A percentile compares a stretch with the other conserved stretches of the same genome.
Conservation (phyloP, 1,140 invertebrate genomes). For the Cepaea nemoralis region DNA sequence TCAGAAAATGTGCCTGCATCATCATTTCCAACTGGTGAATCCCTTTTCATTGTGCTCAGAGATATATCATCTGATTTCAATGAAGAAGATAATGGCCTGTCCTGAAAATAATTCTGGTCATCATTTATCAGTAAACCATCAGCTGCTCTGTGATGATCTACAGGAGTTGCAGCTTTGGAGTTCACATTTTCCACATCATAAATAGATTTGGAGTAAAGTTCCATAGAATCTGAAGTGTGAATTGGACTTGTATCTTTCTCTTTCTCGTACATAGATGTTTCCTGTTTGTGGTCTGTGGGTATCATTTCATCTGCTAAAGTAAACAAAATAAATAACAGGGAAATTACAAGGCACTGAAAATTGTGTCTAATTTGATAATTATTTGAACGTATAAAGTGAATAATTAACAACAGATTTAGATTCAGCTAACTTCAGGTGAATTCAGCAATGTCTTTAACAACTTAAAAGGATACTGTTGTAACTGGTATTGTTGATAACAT, state of each 20-base stretch:
- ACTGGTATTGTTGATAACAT: too few species aligned
- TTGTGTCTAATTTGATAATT: too few species aligned
- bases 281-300: neutral
- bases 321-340: neutral
- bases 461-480: too few species aligned
- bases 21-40: constrained; percentile 30
- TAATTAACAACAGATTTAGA: too few species aligned
- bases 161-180: neutral
- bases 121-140: neutral
- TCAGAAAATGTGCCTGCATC: constrained; percentile 14
- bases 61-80: neutral
- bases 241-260: neutral
- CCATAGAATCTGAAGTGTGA: neutral
- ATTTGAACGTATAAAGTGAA: too few species aligned
- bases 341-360: neutral
- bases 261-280: neutral
- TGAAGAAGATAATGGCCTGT: neutral
- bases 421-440: too few species aligned
- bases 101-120: neutral
- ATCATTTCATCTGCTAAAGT: neutral
- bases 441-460: too few species aligned
- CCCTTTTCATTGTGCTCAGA: constrained; percentile 6
- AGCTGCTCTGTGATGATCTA: neutral
- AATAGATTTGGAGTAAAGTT: neutral
- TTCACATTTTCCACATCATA: neutral